phyloP scores from a whole-genome alignment of 2,888 invertebrate genomes.

The Maniola hyperantus region DNA sequence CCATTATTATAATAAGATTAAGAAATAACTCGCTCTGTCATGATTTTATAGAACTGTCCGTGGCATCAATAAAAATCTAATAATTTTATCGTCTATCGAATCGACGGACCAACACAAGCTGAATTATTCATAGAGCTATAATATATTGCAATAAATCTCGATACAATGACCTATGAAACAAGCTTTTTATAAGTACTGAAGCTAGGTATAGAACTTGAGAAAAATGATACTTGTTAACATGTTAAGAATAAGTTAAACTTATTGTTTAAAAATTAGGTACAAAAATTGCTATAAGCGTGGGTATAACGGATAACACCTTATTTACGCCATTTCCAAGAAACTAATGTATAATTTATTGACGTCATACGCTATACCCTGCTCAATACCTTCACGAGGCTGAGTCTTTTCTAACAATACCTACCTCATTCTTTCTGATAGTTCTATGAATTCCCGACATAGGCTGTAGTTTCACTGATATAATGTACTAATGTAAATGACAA shows the following conservation, averaged over 20 bases:
- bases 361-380: background rate
- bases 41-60: constrained; percentile 32
- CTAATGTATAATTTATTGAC: background rate
- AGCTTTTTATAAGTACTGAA: constrained; percentile 3
- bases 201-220: background rate
- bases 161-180: constrained; percentile 27
- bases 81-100: constrained; percentile 37
- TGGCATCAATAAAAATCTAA: constrained; percentile 36
- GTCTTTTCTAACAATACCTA: background rate
- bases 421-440: background rate
- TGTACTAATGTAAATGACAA: background rate
- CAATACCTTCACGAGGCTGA: background rate
- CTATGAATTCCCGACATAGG: background rate
- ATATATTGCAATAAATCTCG: constrained; percentile 31
- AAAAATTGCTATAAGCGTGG: background rate
- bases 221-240: background rate
- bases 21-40: constrained; percentile 18
- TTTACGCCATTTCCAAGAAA: background rate
- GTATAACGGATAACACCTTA: background rate
- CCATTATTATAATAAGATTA: constrained; percentile 20
- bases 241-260: background rate
- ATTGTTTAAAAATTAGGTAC: background rate
- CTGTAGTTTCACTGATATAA: background rate
- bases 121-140: constrained; percentile 36
- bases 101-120: constrained; percentile 34